These are phyloP conservation scores for Paramisgurnus dabryanus DNA, from an alignment of 2,113 vertebrate species.

Conservation along the genomic window DNA sequence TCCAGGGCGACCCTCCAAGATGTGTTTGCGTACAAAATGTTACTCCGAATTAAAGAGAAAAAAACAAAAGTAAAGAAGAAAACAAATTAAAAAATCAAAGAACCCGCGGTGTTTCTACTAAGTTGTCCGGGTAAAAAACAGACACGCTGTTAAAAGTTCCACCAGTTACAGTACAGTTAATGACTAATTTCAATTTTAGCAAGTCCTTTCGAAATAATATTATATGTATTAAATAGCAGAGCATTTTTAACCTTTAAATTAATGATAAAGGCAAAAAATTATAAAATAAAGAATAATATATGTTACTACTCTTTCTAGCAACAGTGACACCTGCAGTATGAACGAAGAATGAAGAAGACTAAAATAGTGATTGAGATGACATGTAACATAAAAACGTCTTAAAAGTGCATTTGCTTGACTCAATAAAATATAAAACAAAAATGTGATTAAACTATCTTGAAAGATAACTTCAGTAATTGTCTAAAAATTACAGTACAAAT, in stretches of 20 bases:
- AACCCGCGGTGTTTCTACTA: constrained; percentile 33
- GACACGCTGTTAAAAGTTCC: constrained; percentile 21
- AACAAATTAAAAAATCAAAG: constrained; percentile 29
- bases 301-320: neutral
- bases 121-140: constrained; percentile 8
- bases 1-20: neutral
- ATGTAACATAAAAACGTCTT: neutral
- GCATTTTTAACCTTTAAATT: too few relatives aligned
- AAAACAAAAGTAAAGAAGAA: constrained; percentile 25
- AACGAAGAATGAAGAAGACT: neutral
- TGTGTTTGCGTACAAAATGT: neutral
- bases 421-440: neutral
- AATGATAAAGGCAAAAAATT: too few relatives aligned
- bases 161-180: neutral
- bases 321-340: constrained; percentile 16
- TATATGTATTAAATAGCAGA: too few relatives aligned
- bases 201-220: neutral
- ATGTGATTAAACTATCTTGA: neutral
- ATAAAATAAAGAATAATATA: too few relatives aligned
- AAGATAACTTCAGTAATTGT: neutral
- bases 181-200: neutral
- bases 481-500: neutral
- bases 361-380: neutral
- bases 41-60: neutral
- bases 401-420: neutral